phyloP scores from a whole-genome alignment of 2,888 invertebrate species.

The Digitonthophagus gazella region DNA sequence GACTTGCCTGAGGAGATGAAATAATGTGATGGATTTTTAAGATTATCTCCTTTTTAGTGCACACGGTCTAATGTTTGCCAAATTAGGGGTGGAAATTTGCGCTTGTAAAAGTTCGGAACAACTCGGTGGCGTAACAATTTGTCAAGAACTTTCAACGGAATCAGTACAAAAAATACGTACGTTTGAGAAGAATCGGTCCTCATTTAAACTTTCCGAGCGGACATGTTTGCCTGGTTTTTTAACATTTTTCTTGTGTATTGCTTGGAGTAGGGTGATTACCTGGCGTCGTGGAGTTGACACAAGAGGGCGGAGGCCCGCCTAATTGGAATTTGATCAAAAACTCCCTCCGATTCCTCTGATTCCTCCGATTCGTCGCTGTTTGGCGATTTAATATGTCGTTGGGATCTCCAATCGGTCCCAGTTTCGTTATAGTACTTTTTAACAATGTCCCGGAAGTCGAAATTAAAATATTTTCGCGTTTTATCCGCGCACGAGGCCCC shows the following conservation, averaged over 20 bases:
- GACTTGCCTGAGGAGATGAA: neutral
- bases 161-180: neutral
- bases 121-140: neutral
- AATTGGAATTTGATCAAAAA: neutral
- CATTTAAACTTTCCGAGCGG: constrained; percentile 45
- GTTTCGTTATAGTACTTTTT: neutral
- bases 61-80: no score
- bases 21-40: neutral
- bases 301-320: neutral
- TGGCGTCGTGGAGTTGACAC: neutral
- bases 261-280: neutral
- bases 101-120: neutral
- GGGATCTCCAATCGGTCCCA: neutral
- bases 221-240: constrained; percentile 40
- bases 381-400: neutral
- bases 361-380: neutral
- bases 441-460: neutral
- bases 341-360: neutral
- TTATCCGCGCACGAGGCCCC: neutral
- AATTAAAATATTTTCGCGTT: neutral
- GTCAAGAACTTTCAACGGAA: neutral
- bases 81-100: neutral
- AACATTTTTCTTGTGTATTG: neutral
- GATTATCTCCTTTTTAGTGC: no score
- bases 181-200: constrained; percentile 37